Percentiles rank a stretch among this genome's conserved stretches.
phyloP scores from a whole-genome alignment of 2,888 invertebrate species.

The Drosophila crucigera region DNA sequence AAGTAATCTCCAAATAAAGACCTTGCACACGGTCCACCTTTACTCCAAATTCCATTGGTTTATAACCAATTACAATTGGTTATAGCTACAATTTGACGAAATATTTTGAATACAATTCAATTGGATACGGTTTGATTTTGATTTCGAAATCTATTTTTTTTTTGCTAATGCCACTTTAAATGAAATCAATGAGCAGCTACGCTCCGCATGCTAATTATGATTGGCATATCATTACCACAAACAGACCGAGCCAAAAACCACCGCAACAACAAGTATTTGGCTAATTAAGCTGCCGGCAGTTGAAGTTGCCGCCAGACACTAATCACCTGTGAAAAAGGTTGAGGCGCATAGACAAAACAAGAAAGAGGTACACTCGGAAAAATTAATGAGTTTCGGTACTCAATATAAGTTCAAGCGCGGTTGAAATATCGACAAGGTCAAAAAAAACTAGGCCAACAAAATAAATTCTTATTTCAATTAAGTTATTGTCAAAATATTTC shows the following conservation, averaged over 20 bases:
- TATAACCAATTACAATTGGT: slow-evolving; percentile 32
- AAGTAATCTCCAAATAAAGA: slow-evolving; percentile 10
- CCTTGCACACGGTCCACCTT: slow-evolving; percentile 41
- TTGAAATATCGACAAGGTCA: not conserved
- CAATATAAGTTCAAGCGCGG: not conserved
- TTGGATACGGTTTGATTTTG: slow-evolving; percentile 45
- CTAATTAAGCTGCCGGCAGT: slow-evolving; percentile 49
- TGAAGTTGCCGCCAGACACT: slow-evolving; percentile 54
- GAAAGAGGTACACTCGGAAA: slow-evolving; percentile 10
- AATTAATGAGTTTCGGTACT: not conserved
- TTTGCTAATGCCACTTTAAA: slow-evolving; percentile 69
- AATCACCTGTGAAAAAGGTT: slow-evolving; percentile 73
- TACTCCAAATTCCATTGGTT: slow-evolving; percentile 54
- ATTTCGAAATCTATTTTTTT: slow-evolving; percentile 39
- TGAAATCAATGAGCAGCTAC: slow-evolving; percentile 66
- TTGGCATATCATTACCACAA: slow-evolving; percentile 76
- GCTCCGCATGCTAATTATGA: slow-evolving; percentile 70
- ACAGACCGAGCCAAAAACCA: slow-evolving; percentile 31
- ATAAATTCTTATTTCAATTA: not conserved
- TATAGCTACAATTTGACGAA: slow-evolving; percentile 46
- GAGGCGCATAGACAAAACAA: slow-evolving; percentile 17
- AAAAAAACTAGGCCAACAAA: not conserved
- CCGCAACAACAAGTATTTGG: slow-evolving; percentile 27
- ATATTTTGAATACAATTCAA: slow-evolving; percentile 33
- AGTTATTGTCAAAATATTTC: not conserved